Evolutionary conservation across 2,888 invertebrate genomes (phyloP), one percentile per base, ranked within the genome.

Genomic region (Globia sparganii): DNA sequence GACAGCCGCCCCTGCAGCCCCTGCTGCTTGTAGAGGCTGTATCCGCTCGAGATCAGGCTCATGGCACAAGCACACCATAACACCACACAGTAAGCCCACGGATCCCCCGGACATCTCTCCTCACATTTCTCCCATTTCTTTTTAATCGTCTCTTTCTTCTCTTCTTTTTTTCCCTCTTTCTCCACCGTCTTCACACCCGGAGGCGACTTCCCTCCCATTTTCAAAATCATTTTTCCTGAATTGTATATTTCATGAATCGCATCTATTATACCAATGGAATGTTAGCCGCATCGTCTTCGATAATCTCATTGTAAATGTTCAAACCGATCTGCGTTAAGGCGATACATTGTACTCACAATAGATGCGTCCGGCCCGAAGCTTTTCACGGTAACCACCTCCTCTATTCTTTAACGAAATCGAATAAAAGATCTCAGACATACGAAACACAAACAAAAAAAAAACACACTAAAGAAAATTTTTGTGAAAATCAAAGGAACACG

Each of bases 31-130:
- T 97, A 97, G 89, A 97, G 93, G 90, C 97, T 97, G 93, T 97
- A 97, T 90, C 97, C 97, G 95, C 97, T 97, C 70, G 97, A 97
- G 84, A 97, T 93, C 90, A 97, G 95, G 94, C 97, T 97, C 97
- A 97, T 97, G 92, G 97, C 96, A 96, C 97, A 97, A 92, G 97
- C 97, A 97, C 97, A 97, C 97, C 97, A 95, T 95, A 97, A 96
- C 93, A 97, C 96, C 91, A 92, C 94, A 94, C 95, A 96, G 92
- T 96, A 96, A 83, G 93, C 91, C 95, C 95, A 95, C 40, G 96
- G 95, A 79, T 96, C 96, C 21, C 91, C 94, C 11, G 94, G 93
- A 88, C 95, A 96, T 89, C 89, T 90, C 80, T 93, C 93, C 53
- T 94, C 93, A 90, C 96, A 96, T 90, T 86, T 94, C 88, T 94